phyloP scores from a whole-genome alignment of 2,888 invertebrate genomes.

The Temnothorax rugatulus region DNA sequence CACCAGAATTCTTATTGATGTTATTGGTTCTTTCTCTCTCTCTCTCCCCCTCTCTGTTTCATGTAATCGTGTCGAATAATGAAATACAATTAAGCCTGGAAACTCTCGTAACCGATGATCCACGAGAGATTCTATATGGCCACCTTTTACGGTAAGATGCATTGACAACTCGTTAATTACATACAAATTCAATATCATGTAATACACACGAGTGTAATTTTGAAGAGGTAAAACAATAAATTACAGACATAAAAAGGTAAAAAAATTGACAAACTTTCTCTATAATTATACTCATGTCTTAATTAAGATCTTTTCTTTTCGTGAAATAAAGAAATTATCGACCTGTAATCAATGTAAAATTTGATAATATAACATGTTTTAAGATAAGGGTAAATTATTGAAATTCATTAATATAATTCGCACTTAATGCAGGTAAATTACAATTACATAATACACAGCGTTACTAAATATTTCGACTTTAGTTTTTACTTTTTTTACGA shows the following conservation, averaged over 20 bases:
- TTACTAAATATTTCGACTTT: neutral
- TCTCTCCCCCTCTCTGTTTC: neutral
- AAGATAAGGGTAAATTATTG: neutral
- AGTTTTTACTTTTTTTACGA: neutral
- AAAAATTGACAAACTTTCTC: neutral
- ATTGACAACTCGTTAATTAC: slow-evolving; percentile 74
- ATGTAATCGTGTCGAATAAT: slow-evolving; percentile 46
- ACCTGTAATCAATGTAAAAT: neutral
- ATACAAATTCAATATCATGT: slow-evolving; percentile 67
- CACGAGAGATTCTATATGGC: slow-evolving; percentile 1
- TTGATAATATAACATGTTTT: neutral
- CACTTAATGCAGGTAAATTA: neutral
- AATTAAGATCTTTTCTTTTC: slow-evolving; percentile 28
- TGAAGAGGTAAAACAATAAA: slow-evolving; percentile 27
- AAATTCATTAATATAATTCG: slow-evolving; percentile 2
- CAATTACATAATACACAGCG: neutral
- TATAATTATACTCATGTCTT: slow-evolving; percentile 24
- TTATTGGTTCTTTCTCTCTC: neutral
- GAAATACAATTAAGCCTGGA: slow-evolving; percentile 55
- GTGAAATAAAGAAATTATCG: slow-evolving; percentile 1
- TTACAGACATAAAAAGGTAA: neutral
- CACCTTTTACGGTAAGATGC: slow-evolving; percentile 63
- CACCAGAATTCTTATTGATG: slow-evolving; percentile 14
- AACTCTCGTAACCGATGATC: slow-evolving; percentile 22
- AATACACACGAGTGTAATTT: neutral